Conservation (phyloP, 2,888 invertebrate species). For the Autographa pulchrina region DNA sequence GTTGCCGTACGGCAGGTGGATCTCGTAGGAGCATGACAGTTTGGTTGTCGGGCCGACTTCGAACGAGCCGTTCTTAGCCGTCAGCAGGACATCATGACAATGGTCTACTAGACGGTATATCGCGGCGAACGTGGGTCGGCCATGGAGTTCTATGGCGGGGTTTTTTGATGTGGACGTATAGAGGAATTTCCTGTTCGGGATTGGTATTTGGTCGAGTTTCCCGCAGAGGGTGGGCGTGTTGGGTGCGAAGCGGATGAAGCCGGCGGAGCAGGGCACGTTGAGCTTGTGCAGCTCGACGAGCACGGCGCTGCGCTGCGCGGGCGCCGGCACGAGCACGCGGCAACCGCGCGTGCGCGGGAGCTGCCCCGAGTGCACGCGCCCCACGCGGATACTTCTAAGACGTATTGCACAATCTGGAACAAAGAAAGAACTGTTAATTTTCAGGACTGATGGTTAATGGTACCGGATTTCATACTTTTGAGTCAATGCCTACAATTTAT, state of each 20-base stretch:
- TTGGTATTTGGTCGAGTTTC: constrained; percentile 91
- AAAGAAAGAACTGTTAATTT: constrained; percentile 52
- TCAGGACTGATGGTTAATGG: not conserved
- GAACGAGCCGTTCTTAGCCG: constrained; percentile 91
- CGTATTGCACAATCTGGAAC: constrained; percentile 90
- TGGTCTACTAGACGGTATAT: constrained; percentile 92
- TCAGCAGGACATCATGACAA: constrained; percentile 92
- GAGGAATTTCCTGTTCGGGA: constrained; percentile 88
- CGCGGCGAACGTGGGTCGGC: constrained; percentile 91
- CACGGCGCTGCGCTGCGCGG: constrained; percentile 86
- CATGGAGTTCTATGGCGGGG: constrained; percentile 89
- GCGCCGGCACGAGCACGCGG: constrained; percentile 87
- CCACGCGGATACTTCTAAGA: constrained; percentile 79
- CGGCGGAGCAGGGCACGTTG: constrained; percentile 92
- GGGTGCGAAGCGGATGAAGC: constrained; percentile 90
- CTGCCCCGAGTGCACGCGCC: constrained; percentile 87
- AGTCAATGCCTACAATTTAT: no score
- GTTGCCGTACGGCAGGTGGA: constrained; percentile 93
- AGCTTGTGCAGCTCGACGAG: constrained; percentile 91
- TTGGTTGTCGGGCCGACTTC: constrained; percentile 90
- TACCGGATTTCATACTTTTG: no score
- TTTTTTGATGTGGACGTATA: constrained; percentile 88
- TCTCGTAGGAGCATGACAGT: constrained; percentile 91
- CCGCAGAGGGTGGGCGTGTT: constrained; percentile 90
- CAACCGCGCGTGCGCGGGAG: constrained; percentile 88